Base-by-base conservation (phyloP, 2,888 invertebrate species). In the Agrotis puta region DNA sequence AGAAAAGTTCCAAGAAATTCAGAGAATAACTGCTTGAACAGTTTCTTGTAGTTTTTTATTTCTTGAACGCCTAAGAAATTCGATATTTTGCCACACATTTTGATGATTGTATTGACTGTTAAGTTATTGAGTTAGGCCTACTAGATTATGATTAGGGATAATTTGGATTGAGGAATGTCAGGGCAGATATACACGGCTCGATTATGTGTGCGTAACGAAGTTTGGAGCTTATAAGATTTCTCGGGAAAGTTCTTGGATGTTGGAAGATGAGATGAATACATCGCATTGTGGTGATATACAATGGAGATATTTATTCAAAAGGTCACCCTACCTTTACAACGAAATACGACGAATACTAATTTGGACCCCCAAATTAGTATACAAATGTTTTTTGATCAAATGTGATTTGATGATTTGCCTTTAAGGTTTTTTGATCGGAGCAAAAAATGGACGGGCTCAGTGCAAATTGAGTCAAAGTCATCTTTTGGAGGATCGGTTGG, bases 1-100 rank as follows among this genome's bases (percentile, higher is more conserved):
- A 89, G 2, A 27, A 89, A 87, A 1, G 88, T 85, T 6, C 88
- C 88, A 0, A 88, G 57, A 24, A 87, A 83, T 75, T 89, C 89
- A 5, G 88, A 82, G 2, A 88, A 64, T 3, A 89, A 48, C 71
- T 89, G 89, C 53, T 82, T 81, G 0, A 83, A 27, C 0, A 88
- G 56, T 1, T 50, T 48, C 45, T 72, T 74, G 53, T 59, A 82
- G 39, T 85, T 71, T 68, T 45, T 83, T 56, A 89, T 75, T 22
- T 88, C 88, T 6, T 76, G 62, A 20, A 85, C 14, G 7, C 88
- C 88, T 2, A 88, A 61, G 6, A 66, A 58, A 4, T 77, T 27
- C 50, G 58, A 61, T 43, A 81, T 50, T 39, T 69, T 18, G 3
- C 66, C 16, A 14, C 39, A 24, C 84, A 81, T 84, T 67, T 18